Evolutionary conservation across 2,113 vertebrate species (phyloP).

Genomic region (Cyanoliseus patagonus): DNA sequence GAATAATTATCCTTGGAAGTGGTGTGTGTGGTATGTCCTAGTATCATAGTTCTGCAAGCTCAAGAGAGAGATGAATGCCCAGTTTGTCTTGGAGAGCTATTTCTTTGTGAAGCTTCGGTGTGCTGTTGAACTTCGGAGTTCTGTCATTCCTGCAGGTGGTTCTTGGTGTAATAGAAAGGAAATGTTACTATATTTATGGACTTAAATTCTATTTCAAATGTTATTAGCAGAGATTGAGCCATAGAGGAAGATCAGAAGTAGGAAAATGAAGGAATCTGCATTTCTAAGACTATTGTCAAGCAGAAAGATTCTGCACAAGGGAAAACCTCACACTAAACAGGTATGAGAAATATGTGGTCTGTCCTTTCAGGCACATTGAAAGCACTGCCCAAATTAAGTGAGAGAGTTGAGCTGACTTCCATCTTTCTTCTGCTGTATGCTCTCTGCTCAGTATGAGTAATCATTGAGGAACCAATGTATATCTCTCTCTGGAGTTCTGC

Average conservation of each 20-base stretch:
- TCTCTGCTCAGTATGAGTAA: not conserved
- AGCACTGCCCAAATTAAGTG: not conserved
- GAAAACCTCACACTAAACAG: not conserved
- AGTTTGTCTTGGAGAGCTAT: not conserved
- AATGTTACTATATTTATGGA: not conserved
- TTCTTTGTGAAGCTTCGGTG: not conserved
- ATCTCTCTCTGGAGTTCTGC: not conserved
- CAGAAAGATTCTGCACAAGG: not conserved
- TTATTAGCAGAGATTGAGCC: not conserved
- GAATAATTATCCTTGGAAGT: constrained; percentile 55
- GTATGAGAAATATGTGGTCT: not conserved
- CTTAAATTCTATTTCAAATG: not conserved
- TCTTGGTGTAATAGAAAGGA: not conserved
- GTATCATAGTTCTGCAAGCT: not conserved
- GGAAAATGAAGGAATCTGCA: not conserved
- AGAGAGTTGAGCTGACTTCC: not conserved
- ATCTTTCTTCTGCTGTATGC: not conserved
- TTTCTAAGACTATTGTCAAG: not conserved
- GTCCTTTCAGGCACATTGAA: not conserved
- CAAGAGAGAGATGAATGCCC: not conserved
- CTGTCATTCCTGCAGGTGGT: not conserved
- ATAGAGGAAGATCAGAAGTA: not conserved
- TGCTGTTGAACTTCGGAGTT: not conserved
- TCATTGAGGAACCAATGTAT: not conserved
- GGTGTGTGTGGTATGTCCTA: not conserved